Evolutionary conservation across 2,797 vertebrate genomes (phyloP), one percentile per base, ranked within the genome.

Genomic region (Spinibarbus caldwelli): DNA sequence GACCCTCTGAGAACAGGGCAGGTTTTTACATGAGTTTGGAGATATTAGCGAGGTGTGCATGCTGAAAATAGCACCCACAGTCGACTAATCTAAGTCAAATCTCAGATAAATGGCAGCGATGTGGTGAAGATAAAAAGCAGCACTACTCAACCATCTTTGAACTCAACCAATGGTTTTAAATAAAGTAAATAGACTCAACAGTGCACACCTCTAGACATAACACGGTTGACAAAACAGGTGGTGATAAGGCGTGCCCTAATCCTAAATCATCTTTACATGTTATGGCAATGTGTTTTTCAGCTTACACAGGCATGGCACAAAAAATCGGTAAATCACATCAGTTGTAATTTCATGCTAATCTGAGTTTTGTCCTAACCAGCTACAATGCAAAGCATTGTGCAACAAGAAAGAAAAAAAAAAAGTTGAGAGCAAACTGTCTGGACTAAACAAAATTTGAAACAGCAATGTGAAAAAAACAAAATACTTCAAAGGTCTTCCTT

Each of bases 101-200:
- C 17, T 47, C 47, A 45, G 80, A 83, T 36, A 15, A 72, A 57
- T n/a, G 43, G 41, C 67, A 64, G 52, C 5, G 10, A 19, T 68
- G 75, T 52, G 31, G 43, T 57, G 41, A 68, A 62, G 38, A 71
- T 78, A 21, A 67, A 84, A 88, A 83, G 38, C 21, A 31, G 38
- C 54, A 67, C n/a, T 62, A 59, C 34, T 23, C 71, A 64, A 59
- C 31, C 47, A 45, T 83, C 62, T 78, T 59, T 72, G 43, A 77
- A 77, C 52, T 86, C 78, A 43, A 64, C 15, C 73, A 62, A 31
- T 66, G 78, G 38, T 77, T 81, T 81, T 64, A 66, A 68, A n/a
- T 31, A 57, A 36, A 62, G 21, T 4, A 38, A 49, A 75, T 21
- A 82, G 86, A 82, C 86, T 81, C 80, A 85, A 87, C 83, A 87